Conservation (phyloP, 1,140 invertebrate species). For the Heliconius congener region DNA sequence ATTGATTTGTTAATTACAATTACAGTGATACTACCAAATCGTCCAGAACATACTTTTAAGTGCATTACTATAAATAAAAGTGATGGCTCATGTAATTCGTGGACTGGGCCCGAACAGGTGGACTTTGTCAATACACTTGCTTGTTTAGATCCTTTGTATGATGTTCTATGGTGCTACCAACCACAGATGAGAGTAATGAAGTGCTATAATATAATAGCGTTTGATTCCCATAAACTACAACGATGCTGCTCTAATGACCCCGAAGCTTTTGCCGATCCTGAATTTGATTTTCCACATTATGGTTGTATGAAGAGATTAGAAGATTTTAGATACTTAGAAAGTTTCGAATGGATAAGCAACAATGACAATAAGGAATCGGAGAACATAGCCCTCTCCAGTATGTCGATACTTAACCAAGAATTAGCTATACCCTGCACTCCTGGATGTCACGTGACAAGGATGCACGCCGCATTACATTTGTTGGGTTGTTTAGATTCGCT, state of each 20-base stretch:
- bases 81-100: conserved; percentile 92
- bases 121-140: conserved; percentile 88
- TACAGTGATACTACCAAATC: conserved; percentile 87
- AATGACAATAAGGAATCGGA: conserved; percentile 53
- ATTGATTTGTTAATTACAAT: conserved; percentile 50
- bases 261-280: conserved; percentile 53
- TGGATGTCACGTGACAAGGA: conserved; percentile 87
- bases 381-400: conserved; percentile 58
- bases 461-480: conserved; percentile 93
- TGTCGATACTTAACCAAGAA: conserved; percentile 88
- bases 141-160: conserved; percentile 94
- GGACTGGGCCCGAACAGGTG: conserved; percentile 89
- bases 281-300: conserved; percentile 66
- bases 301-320: conserved; percentile 69
- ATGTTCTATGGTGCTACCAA: conserved; percentile 92
- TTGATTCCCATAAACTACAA: conserved; percentile 66
- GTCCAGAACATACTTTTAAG: conserved; percentile 87
- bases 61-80: conserved; percentile 92
- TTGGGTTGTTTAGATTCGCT: conserved; percentile 94
- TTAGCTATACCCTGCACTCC: conserved; percentile 89
- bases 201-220: conserved; percentile 91
- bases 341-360: conserved; percentile 57
- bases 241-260: conserved; percentile 63
- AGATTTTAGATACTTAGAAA: conserved; percentile 69
- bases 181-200: conserved; percentile 86